A percentile compares a stretch with the other conserved stretches of the same genome.
Conservation (phyloP, 2,113 vertebrate species). For the Promerops cafer region DNA sequence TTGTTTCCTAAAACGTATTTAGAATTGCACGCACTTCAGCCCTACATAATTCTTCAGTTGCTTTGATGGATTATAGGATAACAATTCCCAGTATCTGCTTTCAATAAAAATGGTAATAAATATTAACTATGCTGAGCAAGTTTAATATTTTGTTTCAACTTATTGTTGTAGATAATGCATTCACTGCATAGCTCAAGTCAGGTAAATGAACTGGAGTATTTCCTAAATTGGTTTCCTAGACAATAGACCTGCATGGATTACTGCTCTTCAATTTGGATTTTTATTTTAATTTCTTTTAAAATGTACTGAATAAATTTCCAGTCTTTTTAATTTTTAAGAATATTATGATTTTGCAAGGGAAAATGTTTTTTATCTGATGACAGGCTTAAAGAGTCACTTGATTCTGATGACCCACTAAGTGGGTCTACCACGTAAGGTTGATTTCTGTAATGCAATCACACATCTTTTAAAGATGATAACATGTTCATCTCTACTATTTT, state of each 20-base stretch:
- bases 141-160: background rate
- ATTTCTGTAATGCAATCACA: background rate
- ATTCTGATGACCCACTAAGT: background rate
- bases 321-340: background rate
- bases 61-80: background rate
- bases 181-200: background rate
- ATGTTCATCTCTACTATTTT: background rate
- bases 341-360: background rate
- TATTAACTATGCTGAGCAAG: background rate
- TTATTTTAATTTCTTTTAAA: background rate
- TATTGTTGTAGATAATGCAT: background rate
- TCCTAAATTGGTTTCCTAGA: background rate
- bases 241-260: background rate
- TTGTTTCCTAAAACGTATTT: background rate
- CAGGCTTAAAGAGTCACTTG: background rate
- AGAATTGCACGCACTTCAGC: background rate
- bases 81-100: background rate
- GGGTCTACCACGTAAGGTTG: background rate
- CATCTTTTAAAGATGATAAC: background rate
- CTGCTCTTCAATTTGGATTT: background rate
- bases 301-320: background rate
- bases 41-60: background rate
- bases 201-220: background rate
- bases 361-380: background rate
- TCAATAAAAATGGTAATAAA: background rate